Evolutionary conservation across 2,113 vertebrate genomes (phyloP).

Genomic region (Atractosteus spatula): DNA sequence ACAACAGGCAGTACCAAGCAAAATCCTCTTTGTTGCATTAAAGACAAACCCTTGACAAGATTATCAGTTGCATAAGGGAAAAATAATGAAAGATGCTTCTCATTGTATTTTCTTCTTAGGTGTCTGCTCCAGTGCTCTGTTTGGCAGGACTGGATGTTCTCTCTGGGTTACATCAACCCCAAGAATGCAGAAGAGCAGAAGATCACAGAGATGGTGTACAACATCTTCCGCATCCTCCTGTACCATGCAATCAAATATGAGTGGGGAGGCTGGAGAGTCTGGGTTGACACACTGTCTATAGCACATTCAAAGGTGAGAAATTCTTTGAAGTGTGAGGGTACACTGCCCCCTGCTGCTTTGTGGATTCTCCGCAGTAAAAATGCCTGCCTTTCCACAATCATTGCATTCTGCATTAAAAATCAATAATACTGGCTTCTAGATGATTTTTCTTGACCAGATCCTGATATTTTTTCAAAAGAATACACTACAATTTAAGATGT

Average conservation of each 20-base stretch:
- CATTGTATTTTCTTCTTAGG: slow-evolving; percentile 49
- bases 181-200: slow-evolving; percentile 98
- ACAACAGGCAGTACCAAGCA: no score
- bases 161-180: slow-evolving; percentile 96
- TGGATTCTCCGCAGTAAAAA: no score
- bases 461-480: no score
- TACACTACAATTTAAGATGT: no score
- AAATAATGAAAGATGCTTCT: no score
- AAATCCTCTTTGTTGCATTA: no score
- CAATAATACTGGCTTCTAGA: no score
- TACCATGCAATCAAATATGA: slow-evolving; percentile 99
- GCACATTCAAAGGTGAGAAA: slow-evolving; percentile 95
- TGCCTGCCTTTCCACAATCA: no score
- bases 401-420: no score
- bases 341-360: slow-evolving; percentile 38
- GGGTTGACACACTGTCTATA: slow-evolving; percentile 95
- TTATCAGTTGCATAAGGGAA: no score
- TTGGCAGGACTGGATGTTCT: slow-evolving; percentile 99
- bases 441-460: no score
- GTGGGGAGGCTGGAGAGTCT: slow-evolving; percentile 98
- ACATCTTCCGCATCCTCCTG: slow-evolving; percentile 95
- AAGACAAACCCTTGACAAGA: no score
- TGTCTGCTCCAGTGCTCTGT: slow-evolving; percentile 98
- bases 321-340: slow-evolving; percentile 19
- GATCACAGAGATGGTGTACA: slow-evolving; percentile 98